These are phyloP conservation scores for Crocallis elinguaria DNA, from an alignment of 2,888 invertebrate species.

Conservation along the genomic window DNA sequence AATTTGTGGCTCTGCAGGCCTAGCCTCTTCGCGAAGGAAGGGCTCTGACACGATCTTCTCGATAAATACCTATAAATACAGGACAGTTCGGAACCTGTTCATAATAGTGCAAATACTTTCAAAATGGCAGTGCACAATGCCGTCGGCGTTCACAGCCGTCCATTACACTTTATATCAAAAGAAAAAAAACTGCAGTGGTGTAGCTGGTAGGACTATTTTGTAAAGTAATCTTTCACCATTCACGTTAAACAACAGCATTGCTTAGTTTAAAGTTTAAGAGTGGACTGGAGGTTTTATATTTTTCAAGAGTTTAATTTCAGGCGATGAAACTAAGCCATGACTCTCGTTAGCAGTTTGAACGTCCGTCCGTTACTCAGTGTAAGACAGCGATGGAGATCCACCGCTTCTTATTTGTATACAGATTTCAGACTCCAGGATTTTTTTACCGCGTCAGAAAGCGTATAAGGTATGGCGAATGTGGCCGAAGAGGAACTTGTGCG, in stretches of 20 bases:
- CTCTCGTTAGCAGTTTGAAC: not conserved
- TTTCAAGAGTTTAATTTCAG: not conserved
- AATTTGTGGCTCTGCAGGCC: too few species aligned
- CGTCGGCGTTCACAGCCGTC: not conserved
- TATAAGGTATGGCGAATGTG: too few species aligned
- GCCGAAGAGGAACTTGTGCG: too few species aligned
- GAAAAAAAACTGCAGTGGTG: not conserved
- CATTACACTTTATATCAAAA: constrained; percentile 6
- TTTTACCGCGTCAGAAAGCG: too few species aligned
- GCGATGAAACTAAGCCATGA: not conserved
- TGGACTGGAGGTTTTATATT: not conserved
- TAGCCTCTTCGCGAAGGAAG: too few species aligned
- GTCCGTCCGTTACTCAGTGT: not conserved
- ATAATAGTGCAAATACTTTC: too few species aligned
- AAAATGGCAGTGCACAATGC: not conserved
- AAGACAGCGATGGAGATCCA: not conserved
- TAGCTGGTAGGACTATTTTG: constrained; percentile 3
- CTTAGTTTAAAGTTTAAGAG: not conserved
- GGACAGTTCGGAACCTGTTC: too few species aligned
- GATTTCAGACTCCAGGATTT: too few species aligned
- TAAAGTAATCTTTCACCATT: not conserved
- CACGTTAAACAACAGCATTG: constrained; percentile 1
- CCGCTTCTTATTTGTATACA: too few species aligned
- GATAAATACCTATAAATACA: too few species aligned
- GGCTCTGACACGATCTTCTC: too few species aligned